phyloP scores from a whole-genome alignment of 2,888 invertebrate species.

The Rutpela maculata region DNA sequence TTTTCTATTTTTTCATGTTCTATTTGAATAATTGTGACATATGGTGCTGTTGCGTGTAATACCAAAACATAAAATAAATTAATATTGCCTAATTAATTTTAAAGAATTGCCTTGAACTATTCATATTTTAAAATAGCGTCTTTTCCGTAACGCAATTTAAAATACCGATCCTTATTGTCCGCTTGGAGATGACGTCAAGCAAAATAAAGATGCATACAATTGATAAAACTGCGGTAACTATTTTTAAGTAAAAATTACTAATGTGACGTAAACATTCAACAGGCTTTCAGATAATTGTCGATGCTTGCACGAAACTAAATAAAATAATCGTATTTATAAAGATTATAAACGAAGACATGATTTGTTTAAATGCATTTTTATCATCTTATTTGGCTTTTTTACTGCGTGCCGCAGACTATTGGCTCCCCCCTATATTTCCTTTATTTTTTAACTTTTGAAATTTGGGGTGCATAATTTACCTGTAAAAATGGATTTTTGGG shows the following conservation, averaged over 20 bases:
- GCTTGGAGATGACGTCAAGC: neutral
- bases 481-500: too few species aligned
- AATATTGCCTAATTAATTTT: constrained; percentile 4
- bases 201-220: neutral
- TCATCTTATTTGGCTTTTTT: too few species aligned
- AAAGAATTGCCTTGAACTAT: constrained; percentile 12
- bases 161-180: constrained; percentile 8
- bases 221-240: constrained; percentile 17
- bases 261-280: neutral
- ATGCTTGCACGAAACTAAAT: too few species aligned
- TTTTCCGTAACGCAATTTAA: neutral
- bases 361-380: too few species aligned
- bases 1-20: neutral
- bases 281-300: neutral
- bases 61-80: neutral
- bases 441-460: too few species aligned
- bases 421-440: too few species aligned
- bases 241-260: neutral
- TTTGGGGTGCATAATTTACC: too few species aligned
- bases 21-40: constrained; percentile 5
- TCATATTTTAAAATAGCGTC: neutral
- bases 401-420: too few species aligned
- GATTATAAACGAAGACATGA: too few species aligned
- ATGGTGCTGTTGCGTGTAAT: constrained; percentile 4
- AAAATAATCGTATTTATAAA: too few species aligned